Evolutionary conservation across 2,797 vertebrate genomes (phyloP), one percentile per base, ranked within the genome.

Genomic region (Hylomyscus alleni): DNA sequence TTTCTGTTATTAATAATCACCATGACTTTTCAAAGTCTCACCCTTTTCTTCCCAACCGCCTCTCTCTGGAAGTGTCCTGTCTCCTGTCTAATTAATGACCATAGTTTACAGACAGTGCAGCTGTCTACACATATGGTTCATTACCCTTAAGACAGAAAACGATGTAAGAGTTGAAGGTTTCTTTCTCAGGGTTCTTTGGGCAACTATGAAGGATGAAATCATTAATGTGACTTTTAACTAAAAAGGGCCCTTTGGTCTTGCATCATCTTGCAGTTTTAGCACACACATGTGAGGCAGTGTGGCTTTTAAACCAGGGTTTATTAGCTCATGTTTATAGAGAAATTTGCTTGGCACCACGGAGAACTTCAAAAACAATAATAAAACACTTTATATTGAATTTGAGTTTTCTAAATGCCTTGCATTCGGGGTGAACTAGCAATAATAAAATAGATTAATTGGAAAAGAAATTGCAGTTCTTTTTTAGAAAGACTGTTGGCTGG

Each of bases 51-150:
- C 96, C 90, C 22, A 65, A 40, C 95, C 29, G 2, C 93, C 83
- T 97, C 76, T 97, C 76, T 20, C 97, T 97, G 96, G 97, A 98
- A 97, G 76, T 97, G 95, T 98, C 97, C 98, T 98, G 98, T 98
- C 98, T 98, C 96, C 94, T 97, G 93, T 98, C 97, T 99, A 99
- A 99, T 98, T 99, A 99, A 99, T 98, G 98, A 98, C 96, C 94
- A 73, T 86, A 97, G 98, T 98, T 98, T 98, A 98, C 98, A 98
- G 97, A 98, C 96, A 98, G 97, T 98, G 98, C 98, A 99, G 98
- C 98, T 99, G 98, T 98, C 98, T 98, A 98, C 96, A 89, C 98
- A 98, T 98, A 99, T 98, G 98, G 98, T 98, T 99, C 99, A 98
- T 99, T 99, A 98, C 98, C 98, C 98, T 97, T 93, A 98, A 98